Evolutionary conservation across 2,888 invertebrate species (phyloP).

Genomic region (Xestia rhomboidea): DNA sequence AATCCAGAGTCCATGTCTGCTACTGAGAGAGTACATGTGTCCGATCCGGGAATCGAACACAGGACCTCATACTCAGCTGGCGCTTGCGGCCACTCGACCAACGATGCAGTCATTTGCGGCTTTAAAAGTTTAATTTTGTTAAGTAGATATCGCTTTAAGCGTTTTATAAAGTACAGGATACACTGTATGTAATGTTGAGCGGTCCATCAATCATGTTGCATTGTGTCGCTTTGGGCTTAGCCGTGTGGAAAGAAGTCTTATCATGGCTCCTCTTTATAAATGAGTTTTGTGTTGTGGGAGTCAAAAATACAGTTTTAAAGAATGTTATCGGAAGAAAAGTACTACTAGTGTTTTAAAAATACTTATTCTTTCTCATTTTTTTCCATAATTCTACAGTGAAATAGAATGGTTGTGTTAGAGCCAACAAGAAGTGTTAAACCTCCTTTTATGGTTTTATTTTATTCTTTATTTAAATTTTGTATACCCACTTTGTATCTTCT

Average conservation of each 20-base stretch:
- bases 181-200: constrained; percentile 44
- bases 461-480: neutral
- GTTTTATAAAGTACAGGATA: constrained; percentile 44
- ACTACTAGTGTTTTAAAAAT: neutral
- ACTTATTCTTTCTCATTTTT: neutral
- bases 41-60: neutral
- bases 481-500: neutral
- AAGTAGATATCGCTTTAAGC: constrained; percentile 39
- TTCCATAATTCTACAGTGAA: neutral
- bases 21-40: neutral
- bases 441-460: neutral
- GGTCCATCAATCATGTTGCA: constrained; percentile 60
- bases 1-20: neutral
- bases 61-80: neutral
- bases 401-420: neutral
- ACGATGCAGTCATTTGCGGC: neutral
- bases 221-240: constrained; percentile 55
- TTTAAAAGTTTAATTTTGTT: constrained; percentile 37
- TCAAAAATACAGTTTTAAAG: constrained; percentile 32
- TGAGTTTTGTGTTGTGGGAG: constrained; percentile 39
- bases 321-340: neutral
- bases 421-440: neutral
- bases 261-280: constrained; percentile 53
- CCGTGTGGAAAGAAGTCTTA: constrained; percentile 58
- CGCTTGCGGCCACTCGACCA: neutral